A percentile compares a stretch with the other conserved stretches of the same genome.
Conservation (phyloP, 2,113 vertebrate species). For the Bettongia penicillata region DNA sequence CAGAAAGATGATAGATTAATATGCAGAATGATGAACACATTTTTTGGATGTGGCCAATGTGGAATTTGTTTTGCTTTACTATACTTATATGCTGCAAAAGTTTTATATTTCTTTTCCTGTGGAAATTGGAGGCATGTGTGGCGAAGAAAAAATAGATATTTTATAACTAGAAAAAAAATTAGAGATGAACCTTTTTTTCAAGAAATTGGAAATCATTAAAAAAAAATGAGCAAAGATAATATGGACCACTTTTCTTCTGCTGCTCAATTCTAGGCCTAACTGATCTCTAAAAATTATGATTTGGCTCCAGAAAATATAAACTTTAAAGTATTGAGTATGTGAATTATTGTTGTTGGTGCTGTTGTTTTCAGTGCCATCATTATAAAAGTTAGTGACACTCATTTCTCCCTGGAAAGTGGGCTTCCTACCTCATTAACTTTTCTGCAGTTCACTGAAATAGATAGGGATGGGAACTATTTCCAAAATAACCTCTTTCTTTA, state of each 20-base stretch:
- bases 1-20: background rate
- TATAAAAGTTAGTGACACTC: background rate
- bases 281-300: background rate
- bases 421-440: background rate
- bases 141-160: background rate
- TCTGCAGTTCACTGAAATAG: background rate
- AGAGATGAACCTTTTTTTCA: background rate
- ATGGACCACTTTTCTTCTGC: background rate
- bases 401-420: background rate
- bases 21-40: background rate
- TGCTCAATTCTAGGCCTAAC: background rate
- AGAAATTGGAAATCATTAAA: background rate
- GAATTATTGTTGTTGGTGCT: background rate
- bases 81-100: background rate
- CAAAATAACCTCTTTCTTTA: slow-evolving; percentile 8
- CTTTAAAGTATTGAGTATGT: background rate
- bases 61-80: background rate
- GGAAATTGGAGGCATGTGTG: background rate
- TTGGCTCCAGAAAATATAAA: background rate
- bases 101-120: background rate
- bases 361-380: background rate
- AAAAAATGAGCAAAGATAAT: background rate
- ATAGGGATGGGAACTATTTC: background rate
- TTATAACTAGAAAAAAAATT: background rate
- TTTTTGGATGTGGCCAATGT: background rate